phyloP scores from a whole-genome alignment of 2,113 vertebrate genomes.

The Herpetotheres cachinnans region DNA sequence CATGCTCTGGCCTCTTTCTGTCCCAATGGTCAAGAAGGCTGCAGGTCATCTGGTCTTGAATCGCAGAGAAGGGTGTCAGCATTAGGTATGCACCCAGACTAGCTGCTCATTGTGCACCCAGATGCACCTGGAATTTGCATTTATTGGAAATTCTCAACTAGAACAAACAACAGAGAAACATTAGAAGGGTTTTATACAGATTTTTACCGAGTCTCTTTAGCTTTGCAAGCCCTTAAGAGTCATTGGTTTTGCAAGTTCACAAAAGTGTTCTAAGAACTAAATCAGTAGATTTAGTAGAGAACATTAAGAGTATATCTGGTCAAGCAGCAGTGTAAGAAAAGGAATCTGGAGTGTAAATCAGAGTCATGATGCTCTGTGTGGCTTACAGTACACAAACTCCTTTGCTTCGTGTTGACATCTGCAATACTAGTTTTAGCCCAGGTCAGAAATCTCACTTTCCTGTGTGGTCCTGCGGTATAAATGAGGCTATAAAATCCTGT shows the following conservation, averaged over 20 bases:
- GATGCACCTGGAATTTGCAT: background rate
- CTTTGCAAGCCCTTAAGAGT: background rate
- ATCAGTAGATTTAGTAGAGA: background rate
- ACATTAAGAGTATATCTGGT: background rate
- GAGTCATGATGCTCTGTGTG: background rate
- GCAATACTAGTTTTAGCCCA: background rate
- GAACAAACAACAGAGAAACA: background rate
- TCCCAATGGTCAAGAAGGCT: background rate
- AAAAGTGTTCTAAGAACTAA: background rate
- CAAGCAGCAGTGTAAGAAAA: background rate
- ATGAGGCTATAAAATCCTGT: background rate
- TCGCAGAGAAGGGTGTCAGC: fast-evolving
- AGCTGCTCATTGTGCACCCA: background rate
- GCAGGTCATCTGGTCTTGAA: background rate
- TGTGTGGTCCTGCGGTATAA: background rate
- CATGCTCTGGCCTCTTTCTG: background rate
- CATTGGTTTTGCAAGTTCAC: background rate
- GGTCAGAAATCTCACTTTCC: background rate
- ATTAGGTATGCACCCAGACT: background rate
- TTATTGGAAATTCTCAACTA: background rate
- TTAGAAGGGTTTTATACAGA: background rate
- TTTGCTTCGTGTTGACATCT: background rate
- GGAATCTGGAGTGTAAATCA: background rate
- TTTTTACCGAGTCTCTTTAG: background rate
- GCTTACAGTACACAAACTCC: background rate